Evolutionary conservation across 2,113 vertebrate genomes (phyloP).

Genomic region (Nanorana parkeri): DNA sequence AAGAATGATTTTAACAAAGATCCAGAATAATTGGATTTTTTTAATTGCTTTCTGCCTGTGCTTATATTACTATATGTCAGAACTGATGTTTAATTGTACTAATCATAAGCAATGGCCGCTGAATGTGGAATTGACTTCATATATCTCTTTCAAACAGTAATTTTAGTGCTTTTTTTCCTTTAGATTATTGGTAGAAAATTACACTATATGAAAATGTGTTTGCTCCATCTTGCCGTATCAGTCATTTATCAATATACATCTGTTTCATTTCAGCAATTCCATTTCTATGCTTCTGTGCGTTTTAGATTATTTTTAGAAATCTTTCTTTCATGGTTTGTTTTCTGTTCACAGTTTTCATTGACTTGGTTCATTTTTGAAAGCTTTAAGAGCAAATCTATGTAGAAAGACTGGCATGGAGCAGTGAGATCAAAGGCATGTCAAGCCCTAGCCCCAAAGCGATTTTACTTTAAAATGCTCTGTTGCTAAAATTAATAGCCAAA

Average conservation of each 20-base stretch:
- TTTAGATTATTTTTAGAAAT: slow-evolving; percentile 36
- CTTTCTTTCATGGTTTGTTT: slow-evolving; percentile 37
- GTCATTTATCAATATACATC: slow-evolving; percentile 43
- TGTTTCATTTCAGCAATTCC: slow-evolving; percentile 38
- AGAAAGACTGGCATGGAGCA: background rate
- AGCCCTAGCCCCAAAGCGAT: too few species aligned
- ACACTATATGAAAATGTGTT: slow-evolving; percentile 14
- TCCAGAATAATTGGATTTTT: slow-evolving; percentile 35
- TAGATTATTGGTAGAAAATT: slow-evolving; percentile 19
- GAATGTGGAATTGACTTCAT: background rate
- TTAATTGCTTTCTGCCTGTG: slow-evolving; percentile 25
- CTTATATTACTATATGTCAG: slow-evolving; percentile 23
- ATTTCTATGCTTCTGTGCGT: slow-evolving; percentile 34
- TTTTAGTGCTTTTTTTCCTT: background rate
- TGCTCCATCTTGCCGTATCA: background rate
- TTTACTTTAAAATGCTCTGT: too few species aligned
- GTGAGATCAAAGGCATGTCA: background rate
- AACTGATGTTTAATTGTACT: slow-evolving; percentile 31
- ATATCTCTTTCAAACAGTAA: background rate
- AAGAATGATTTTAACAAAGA: slow-evolving; percentile 23
- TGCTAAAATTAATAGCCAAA: too few species aligned
- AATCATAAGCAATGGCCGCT: slow-evolving; percentile 16
- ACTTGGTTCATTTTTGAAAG: slow-evolving; percentile 9
- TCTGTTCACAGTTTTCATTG: slow-evolving; percentile 21
- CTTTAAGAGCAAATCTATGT: background rate